Evolutionary conservation across 2,113 vertebrate species (phyloP).

Genomic region (Oryzias woworae): DNA sequence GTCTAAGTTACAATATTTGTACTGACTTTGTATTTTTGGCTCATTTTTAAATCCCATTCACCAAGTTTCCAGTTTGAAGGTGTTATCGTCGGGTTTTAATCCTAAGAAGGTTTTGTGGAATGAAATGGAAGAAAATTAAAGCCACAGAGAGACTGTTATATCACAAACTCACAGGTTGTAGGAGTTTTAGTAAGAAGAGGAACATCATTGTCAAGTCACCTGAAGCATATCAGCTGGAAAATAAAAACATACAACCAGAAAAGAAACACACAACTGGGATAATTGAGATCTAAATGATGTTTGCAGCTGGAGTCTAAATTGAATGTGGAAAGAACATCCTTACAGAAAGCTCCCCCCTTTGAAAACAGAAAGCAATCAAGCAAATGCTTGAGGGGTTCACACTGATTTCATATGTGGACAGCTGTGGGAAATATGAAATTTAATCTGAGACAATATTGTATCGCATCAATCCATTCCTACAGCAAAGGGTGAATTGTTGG

Average conservation of each 20-base stretch:
- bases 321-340: conserved; percentile 47
- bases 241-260: not conserved
- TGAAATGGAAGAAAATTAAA: conserved; percentile 10
- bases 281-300: conserved; percentile 58
- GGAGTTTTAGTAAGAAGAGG: conserved; percentile 22
- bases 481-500: not conserved
- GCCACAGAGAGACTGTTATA: conserved; percentile 15
- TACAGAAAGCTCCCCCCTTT: conserved; percentile 12
- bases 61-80: too few species aligned
- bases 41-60: too few species aligned
- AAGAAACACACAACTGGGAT: conserved; percentile 23
- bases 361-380: conserved; percentile 39
- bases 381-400: conserved; percentile 12
- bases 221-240: conserved; percentile 13
- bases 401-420: conserved; percentile 17
- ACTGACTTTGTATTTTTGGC: too few species aligned
- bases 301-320: conserved; percentile 37
- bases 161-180: conserved; percentile 1
- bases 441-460: conserved; percentile 1
- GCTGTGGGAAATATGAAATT: conserved; percentile 1
- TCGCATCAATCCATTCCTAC: not conserved
- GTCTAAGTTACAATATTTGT: too few species aligned
- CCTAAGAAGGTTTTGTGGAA: not conserved
- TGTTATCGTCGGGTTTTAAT: too few species aligned
- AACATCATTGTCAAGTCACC: conserved; percentile 49